Base-by-base conservation (phyloP, 2,888 invertebrate species). In the Auanema sp. region DNA sequence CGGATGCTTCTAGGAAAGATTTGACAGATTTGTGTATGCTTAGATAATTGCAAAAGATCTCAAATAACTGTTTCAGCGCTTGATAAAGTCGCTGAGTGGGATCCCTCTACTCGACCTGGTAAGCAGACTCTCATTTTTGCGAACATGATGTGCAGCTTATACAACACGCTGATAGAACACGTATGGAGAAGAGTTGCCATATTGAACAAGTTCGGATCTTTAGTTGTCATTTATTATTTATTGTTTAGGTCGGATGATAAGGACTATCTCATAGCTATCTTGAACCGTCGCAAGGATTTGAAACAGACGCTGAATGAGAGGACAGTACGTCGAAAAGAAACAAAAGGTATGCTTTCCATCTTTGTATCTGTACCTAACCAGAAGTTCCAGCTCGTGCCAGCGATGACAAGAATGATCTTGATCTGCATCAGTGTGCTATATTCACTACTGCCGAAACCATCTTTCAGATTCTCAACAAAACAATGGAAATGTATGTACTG, bases 101-200 rank as follows among this genome's bases (percentile, higher is more conserved):
- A 61, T 21, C 60, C 59, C 10, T 42, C 54, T 21, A 68, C 65
- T 16, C 43, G 47, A 0, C 53, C 59, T 1, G 71, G 74, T 41
- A 58, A 59, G 47, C 47, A 63, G 1, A 60, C 60, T 12, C 42
- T 69, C 2, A 53, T 74, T 10, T 69, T 74, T 43, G 63, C 68
- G 4, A 62, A 65, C 18, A 68, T 69, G 69, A 74, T 71, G 66
- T 18, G 68, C 43, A 60, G 58, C 44, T 51, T 69, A 51, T 76
- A 76, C 49, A 73, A 76, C 55, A 69, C 68, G 5, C 62, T 76
- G 18, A 71, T 76, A 49, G 75, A 70, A 55, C 71, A 70, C 51
- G 59, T 73, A 23, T 73, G 75, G 73, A 66, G 67, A 58, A 60
- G 68, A 64, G 58, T 70, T 14, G 68, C 63, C 25, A 65, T 60